A percentile compares a stretch with the other conserved stretches of the same genome.
Evolutionary conservation across 2,113 vertebrate genomes (phyloP).

Genomic region (Micromys minutus): DNA sequence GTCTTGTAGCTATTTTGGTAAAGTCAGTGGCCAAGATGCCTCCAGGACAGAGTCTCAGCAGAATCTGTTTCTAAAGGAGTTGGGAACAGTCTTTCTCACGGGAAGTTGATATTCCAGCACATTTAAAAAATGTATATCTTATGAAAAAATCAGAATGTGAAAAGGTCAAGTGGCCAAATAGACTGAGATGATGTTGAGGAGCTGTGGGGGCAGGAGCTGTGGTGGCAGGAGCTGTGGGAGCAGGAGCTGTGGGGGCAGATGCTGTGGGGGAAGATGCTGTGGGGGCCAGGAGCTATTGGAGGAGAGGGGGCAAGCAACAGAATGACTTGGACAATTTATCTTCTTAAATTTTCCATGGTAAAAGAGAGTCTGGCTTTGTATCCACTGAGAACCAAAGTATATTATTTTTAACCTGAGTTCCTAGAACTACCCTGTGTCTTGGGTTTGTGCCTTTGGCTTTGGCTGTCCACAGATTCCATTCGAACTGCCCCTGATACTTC

Average conservation of each 20-base stretch:
- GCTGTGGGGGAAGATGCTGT: no score
- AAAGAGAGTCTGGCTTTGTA: not conserved
- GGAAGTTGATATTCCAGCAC: not conserved
- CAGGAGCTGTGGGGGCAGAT: not conserved
- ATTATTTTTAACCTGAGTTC: not conserved
- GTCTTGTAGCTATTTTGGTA: constrained; percentile 19
- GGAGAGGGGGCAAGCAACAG: not conserved
- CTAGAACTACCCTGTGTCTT: not conserved
- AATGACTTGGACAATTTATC: not conserved
- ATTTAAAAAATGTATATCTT: not conserved
- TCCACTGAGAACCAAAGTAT: not conserved
- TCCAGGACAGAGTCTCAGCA: constrained; percentile 44
- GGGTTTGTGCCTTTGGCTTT: not conserved
- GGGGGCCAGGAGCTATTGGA: no score
- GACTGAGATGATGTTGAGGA: not conserved
- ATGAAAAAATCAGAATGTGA: not conserved
- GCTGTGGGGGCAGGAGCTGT: not conserved
- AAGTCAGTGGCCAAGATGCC: constrained; percentile 13
- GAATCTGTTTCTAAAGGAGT: not conserved
- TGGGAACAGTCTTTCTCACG: not conserved
- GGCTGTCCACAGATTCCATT: not conserved
- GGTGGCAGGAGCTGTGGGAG: no score
- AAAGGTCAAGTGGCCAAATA: not conserved
- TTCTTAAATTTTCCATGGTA: not conserved
- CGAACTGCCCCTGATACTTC: not conserved